These are phyloP conservation scores for Pseudochaenichthys georgianus DNA, from an alignment of 2,797 vertebrate species.

Conservation along the genomic window DNA sequence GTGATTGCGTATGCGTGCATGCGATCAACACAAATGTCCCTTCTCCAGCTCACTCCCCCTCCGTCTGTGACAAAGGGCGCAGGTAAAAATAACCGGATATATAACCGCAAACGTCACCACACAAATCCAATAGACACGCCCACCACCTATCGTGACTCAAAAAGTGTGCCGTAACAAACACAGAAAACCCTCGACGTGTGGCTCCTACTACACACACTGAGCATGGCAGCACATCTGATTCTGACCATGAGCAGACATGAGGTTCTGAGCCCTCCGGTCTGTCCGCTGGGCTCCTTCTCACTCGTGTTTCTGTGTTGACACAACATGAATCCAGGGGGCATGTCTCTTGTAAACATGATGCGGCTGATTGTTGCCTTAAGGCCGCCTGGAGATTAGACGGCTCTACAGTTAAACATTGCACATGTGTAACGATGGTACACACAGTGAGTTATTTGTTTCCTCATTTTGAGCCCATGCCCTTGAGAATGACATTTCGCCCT, in stretches of 20 bases:
- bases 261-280: slow-evolving; percentile 25
- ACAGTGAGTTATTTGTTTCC: slow-evolving; percentile 17
- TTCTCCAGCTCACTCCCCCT: too few species aligned
- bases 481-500: slow-evolving; percentile 17
- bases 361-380: slow-evolving; percentile 40
- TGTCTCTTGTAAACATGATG: slow-evolving; percentile 5
- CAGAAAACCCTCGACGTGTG: too few species aligned
- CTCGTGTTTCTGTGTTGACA: slow-evolving; percentile 13
- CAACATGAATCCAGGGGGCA: slow-evolving; percentile 15
- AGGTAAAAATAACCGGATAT: too few species aligned
- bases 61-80: too few species aligned
- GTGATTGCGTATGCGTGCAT: too few species aligned
- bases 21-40: too few species aligned
- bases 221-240: background rate
- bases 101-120: too few species aligned
- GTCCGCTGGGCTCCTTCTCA: slow-evolving; percentile 37
- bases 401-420: slow-evolving; percentile 1
- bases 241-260: slow-evolving; percentile 11
- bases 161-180: too few species aligned
- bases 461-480: slow-evolving; percentile 12
- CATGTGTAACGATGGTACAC: background rate
- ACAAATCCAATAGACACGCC: too few species aligned
- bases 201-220: too few species aligned
- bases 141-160: too few species aligned
- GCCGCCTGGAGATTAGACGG: slow-evolving; percentile 16